Percentiles rank a stretch among this genome's conserved stretches.
Evolutionary conservation across 2,888 invertebrate genomes (phyloP).

Genomic region (Andricus curvator): DNA sequence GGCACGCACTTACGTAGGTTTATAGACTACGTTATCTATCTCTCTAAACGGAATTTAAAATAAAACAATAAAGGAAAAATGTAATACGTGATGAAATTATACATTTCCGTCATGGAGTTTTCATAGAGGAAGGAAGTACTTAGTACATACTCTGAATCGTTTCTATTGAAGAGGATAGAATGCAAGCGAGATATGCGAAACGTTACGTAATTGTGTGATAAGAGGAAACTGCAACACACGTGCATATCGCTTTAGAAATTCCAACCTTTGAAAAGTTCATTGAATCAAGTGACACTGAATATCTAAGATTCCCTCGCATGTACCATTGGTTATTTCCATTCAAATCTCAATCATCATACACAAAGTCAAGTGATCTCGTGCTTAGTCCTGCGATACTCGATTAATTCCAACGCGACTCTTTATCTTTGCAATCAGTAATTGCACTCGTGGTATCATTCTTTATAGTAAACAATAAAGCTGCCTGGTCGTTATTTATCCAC

Average conservation of each 20-base stretch:
- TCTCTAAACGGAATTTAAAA: neutral
- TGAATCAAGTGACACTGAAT: slow-evolving; percentile 26
- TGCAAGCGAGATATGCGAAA: slow-evolving; percentile 28
- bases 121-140: slow-evolving; percentile 4
- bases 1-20: neutral
- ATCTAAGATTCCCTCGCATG: neutral
- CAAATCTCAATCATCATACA: slow-evolving; percentile 17
- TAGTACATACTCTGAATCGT: neutral
- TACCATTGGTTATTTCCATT: slow-evolving; percentile 32
- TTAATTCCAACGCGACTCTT: slow-evolving; percentile 6
- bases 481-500: slow-evolving; percentile 23
- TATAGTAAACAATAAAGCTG: slow-evolving; percentile 38
- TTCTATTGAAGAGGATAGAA: slow-evolving; percentile 20
- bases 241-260: slow-evolving; percentile 29
- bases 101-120: slow-evolving; percentile 12
- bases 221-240: slow-evolving; percentile 17
- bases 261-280: slow-evolving; percentile 37
- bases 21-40: neutral
- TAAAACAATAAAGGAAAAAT: neutral
- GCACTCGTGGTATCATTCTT: slow-evolving; percentile 29
- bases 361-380: slow-evolving; percentile 36
- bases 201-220: slow-evolving; percentile 28
- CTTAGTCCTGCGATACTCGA: slow-evolving; percentile 1
- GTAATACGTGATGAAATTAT: neutral
- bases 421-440: slow-evolving; percentile 43